phyloP scores from a whole-genome alignment of 1,140 invertebrate genomes.

The Heliconius himera region DNA sequence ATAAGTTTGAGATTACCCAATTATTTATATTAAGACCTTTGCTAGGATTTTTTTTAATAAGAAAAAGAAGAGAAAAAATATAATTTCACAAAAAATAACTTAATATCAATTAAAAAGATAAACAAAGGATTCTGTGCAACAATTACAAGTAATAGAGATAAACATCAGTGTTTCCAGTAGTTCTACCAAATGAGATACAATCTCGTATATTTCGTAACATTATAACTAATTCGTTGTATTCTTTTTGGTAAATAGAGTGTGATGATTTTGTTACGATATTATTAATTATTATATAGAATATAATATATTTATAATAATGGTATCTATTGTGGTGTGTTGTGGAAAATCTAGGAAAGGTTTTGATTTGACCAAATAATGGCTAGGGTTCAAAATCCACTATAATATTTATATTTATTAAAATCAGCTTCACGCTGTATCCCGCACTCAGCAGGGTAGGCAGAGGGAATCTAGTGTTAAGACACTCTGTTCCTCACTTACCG shows the following conservation, averaged over 20 bases:
- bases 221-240: conserved; percentile 13
- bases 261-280: conserved; percentile 8
- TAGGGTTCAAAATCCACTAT: too few relatives aligned
- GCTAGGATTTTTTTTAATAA: not conserved
- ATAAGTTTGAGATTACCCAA: not conserved
- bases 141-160: conserved; percentile 29
- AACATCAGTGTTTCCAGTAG: conserved; percentile 5
- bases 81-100: not conserved
- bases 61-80: not conserved
- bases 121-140: conserved; percentile 10
- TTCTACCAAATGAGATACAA: conserved; percentile 15
- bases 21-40: not conserved
- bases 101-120: conserved; percentile 10
- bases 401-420: too few relatives aligned
- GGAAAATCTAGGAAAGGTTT: too few relatives aligned
- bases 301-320: too few relatives aligned
- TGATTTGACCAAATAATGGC: too few relatives aligned
- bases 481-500: too few relatives aligned
- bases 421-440: too few relatives aligned
- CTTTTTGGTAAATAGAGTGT: conserved; percentile 20
- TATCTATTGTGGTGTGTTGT: too few relatives aligned
- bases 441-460: too few relatives aligned
- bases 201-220: conserved; percentile 24
- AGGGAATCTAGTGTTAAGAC: too few relatives aligned
- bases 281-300: not conserved